Evolutionary conservation across 2,113 vertebrate species (phyloP).

Genomic region (Rhinopithecus roxellana): DNA sequence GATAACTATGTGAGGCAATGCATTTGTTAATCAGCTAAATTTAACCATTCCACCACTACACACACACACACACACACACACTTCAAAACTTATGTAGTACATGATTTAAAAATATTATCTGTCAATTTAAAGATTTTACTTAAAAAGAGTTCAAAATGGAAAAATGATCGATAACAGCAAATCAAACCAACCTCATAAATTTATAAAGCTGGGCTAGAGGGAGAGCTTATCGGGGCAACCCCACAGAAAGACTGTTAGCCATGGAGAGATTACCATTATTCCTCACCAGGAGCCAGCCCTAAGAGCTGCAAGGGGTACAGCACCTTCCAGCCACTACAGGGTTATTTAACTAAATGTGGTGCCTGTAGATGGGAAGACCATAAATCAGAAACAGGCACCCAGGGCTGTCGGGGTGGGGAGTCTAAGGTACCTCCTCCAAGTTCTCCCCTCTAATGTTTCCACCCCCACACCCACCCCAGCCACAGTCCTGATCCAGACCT

Average conservation of each 20-base stretch:
- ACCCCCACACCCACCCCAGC: no score
- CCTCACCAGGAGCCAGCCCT: background rate
- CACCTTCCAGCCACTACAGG: background rate
- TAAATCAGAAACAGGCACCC: background rate
- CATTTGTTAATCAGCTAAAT: background rate
- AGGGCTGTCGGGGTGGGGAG: background rate
- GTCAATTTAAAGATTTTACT: background rate
- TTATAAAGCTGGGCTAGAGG: background rate
- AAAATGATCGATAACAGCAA: background rate
- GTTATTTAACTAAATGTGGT: background rate
- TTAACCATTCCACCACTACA: background rate
- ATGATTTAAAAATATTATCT: background rate
- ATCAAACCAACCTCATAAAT: background rate
- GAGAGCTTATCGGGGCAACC: background rate
- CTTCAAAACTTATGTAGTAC: background rate
- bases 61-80: no score
- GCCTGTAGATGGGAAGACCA: background rate
- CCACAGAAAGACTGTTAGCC: background rate
- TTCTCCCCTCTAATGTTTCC: no score
- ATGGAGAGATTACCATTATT: background rate
- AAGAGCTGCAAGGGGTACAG: background rate
- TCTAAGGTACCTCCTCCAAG: background rate
- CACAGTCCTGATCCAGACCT: background rate
- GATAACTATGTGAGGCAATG: background rate
- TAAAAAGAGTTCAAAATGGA: background rate